Conservation (phyloP, 2,888 invertebrate genomes). For the Ichneumoninae sp. region DNA sequence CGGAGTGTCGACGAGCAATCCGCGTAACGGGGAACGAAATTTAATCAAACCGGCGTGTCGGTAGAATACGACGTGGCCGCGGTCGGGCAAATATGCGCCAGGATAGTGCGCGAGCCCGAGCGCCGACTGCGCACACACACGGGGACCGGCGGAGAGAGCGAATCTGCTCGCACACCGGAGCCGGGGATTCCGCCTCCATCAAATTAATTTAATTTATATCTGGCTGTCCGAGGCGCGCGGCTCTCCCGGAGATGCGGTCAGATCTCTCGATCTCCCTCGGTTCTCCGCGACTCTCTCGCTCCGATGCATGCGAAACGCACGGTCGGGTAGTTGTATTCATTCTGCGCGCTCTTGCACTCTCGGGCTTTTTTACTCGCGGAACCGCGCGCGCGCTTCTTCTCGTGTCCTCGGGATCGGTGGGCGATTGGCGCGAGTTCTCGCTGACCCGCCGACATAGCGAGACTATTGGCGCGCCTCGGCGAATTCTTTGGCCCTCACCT, state of each 20-base stretch:
- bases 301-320: conserved; percentile 27
- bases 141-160: conserved; percentile 40
- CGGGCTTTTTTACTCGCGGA: conserved; percentile 47
- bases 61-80: conserved; percentile 72
- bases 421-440: conserved; percentile 63
- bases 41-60: conserved; percentile 79
- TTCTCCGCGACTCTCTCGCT: conserved; percentile 39
- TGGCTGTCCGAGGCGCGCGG: conserved; percentile 75
- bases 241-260: conserved; percentile 73
- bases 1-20: conserved; percentile 70
- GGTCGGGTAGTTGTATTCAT: conserved; percentile 40
- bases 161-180: conserved; percentile 40
- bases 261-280: conserved; percentile 52
- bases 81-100: conserved; percentile 77
- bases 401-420: conserved; percentile 27
- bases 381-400: conserved; percentile 41
- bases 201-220: conserved; percentile 83
- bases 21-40: conserved; percentile 76
- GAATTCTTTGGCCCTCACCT: conserved; percentile 74
- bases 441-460: conserved; percentile 66
- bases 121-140: conserved; percentile 44
- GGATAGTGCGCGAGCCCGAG: conserved; percentile 64
- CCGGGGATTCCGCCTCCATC: conserved; percentile 77
- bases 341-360: conserved; percentile 61
- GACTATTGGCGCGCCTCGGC: conserved; percentile 74